Percentiles rank a stretch among this genome's conserved stretches.
These are phyloP conservation scores for Jaculus jaculus DNA, from an alignment of 2,113 vertebrate genomes.

Conservation along the genomic window DNA sequence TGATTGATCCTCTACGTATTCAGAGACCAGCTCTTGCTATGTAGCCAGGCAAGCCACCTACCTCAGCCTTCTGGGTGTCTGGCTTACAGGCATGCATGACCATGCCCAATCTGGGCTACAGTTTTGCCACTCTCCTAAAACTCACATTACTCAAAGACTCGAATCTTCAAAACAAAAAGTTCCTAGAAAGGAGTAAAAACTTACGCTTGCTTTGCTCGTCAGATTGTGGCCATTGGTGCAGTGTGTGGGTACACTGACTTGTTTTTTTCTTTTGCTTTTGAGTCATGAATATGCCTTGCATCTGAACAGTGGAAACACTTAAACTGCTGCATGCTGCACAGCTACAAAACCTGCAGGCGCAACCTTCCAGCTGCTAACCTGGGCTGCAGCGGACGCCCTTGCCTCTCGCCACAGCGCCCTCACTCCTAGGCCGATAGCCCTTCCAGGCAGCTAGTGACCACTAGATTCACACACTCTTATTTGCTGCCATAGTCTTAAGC, in stretches of 20 bases:
- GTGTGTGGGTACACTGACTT: too few relatives aligned
- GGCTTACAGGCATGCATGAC: too few relatives aligned
- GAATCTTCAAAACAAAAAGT: background rate
- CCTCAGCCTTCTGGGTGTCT: background rate
- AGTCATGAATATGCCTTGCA: background rate
- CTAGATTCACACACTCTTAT: rapidly evolving
- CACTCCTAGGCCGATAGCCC: too few relatives aligned
- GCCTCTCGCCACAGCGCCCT: rapidly evolving
- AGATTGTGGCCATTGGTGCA: too few relatives aligned
- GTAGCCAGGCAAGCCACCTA: too few relatives aligned
- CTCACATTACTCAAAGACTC: background rate
- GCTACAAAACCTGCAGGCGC: background rate
- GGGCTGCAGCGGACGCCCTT: rapidly evolving
- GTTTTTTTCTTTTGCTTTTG: background rate
- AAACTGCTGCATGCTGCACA: background rate
- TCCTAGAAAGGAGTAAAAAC: background rate
- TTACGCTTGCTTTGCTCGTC: background rate
- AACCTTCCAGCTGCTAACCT: rapidly evolving
- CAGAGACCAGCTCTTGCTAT: background rate
- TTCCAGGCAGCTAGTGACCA: background rate
- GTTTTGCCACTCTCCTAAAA: background rate
- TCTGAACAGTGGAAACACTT: background rate
- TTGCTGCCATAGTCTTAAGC: too few relatives aligned
- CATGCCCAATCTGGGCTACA: background rate
- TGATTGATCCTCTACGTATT: background rate